Percentiles rank a stretch among this genome's conserved stretches.
Conservation (phyloP, 1,140 invertebrate species). For the Brachionus rubens region DNA sequence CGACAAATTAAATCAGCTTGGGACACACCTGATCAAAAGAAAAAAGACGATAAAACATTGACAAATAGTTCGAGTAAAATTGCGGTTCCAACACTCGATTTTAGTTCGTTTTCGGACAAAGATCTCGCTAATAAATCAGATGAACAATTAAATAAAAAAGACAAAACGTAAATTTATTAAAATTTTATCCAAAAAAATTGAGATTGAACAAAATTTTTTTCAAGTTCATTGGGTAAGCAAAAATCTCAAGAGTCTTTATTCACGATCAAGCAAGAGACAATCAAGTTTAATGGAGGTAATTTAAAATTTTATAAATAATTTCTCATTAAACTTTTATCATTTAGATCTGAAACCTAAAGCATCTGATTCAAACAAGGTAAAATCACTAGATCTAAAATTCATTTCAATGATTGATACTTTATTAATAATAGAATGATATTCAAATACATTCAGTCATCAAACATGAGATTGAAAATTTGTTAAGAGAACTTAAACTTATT, state of each 20-base stretch:
- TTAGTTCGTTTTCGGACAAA: conserved; percentile 40
- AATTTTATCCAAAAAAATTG: too few species aligned
- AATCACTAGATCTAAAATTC: neutral
- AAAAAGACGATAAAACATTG: neutral
- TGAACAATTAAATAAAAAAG: conserved; percentile 1
- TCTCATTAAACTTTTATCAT: neutral
- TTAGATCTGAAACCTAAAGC: conserved; percentile 2
- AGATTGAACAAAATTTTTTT: too few species aligned
- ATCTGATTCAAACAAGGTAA: neutral
- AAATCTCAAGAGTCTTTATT: conserved; percentile 13
- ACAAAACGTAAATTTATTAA: neutral
- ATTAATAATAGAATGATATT: neutral
- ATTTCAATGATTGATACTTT: neutral
- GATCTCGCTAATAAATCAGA: neutral
- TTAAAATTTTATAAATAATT: neutral
- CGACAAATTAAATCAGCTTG: neutral
- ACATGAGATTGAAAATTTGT: conserved; percentile 22
- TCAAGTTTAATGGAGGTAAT: neutral
- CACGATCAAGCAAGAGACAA: neutral
- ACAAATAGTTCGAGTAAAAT: conserved; percentile 33
- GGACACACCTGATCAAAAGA: neutral
- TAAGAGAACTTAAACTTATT: conserved; percentile 13
- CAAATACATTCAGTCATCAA: neutral
- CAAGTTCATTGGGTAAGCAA: conserved; percentile 8
- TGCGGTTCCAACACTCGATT: conserved; percentile 16